These are phyloP conservation scores for Meloe dianella DNA, from an alignment of 2,888 invertebrate species.

Conservation along the genomic window DNA sequence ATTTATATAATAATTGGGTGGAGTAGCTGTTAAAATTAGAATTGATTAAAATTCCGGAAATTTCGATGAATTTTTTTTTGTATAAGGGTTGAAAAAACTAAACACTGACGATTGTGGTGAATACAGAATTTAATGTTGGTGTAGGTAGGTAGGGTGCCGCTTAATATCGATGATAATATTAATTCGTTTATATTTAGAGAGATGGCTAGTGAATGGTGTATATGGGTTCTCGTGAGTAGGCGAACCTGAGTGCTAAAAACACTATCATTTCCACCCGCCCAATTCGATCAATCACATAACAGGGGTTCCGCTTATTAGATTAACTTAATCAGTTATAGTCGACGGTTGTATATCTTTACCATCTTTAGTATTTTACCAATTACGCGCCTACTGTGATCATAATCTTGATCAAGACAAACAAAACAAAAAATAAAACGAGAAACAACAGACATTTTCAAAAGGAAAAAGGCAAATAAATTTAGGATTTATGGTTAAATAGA, in stretches of 20 bases:
- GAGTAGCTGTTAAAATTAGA: background rate
- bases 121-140: background rate
- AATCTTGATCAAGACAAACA: conserved; percentile 30
- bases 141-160: too few relatives aligned
- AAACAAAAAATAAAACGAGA: background rate
- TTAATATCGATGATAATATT: background rate
- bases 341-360: conserved; percentile 44
- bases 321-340: conserved; percentile 53
- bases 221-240: background rate
- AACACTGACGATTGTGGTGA: background rate
- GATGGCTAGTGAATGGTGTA: too few relatives aligned
- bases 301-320: conserved; percentile 53
- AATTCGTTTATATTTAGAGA: background rate
- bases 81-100: too few relatives aligned
- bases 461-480: background rate
- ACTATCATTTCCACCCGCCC: conserved; percentile 38
- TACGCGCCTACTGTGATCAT: conserved; percentile 49
- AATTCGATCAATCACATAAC: conserved; percentile 48
- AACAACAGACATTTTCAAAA: too few relatives aligned
- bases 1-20: background rate
- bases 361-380: conserved; percentile 51
- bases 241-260: conserved; percentile 37
- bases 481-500: background rate
- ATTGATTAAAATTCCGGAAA: background rate
- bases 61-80: too few relatives aligned